A percentile compares a stretch with the other conserved stretches of the same genome.
phyloP scores from a whole-genome alignment of 2,113 vertebrate species.

The Rhinopomastus cyanomelas region DNA sequence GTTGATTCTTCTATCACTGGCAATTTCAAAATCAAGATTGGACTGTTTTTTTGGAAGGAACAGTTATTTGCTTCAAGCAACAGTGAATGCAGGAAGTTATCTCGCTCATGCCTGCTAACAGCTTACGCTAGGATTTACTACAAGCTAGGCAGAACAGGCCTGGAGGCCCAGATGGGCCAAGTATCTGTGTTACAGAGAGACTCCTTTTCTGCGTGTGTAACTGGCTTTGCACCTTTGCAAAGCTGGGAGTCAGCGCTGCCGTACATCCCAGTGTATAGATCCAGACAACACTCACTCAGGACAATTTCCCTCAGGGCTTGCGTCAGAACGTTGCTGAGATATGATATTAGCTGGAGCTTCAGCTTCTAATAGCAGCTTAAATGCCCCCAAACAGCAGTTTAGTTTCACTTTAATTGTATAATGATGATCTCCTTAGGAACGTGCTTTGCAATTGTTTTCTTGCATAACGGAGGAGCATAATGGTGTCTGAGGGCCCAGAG shows the following conservation, averaged over 20 bases:
- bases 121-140: not conserved
- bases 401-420: conserved; percentile 30
- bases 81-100: not conserved
- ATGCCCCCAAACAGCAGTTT: not conserved
- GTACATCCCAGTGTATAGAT: not conserved
- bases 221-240: not conserved
- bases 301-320: not conserved
- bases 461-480: conserved; percentile 10
- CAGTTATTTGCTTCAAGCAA: not conserved
- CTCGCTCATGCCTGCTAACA: not conserved
- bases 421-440: not conserved
- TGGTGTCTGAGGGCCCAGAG: not conserved
- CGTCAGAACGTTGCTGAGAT: conserved; percentile 9
- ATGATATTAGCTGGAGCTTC: not conserved
- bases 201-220: not conserved
- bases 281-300: not conserved
- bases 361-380: conserved; percentile 12
- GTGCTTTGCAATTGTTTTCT: conserved; percentile 20
- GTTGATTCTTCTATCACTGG: not conserved
- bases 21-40: conserved; percentile 18
- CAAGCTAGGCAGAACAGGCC: not conserved
- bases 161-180: not conserved
- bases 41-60: not conserved
- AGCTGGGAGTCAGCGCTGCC: not conserved
- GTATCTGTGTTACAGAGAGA: not conserved